Evolutionary conservation across 2,797 vertebrate species (phyloP).

Genomic region (Sebastolobus alascanus): DNA sequence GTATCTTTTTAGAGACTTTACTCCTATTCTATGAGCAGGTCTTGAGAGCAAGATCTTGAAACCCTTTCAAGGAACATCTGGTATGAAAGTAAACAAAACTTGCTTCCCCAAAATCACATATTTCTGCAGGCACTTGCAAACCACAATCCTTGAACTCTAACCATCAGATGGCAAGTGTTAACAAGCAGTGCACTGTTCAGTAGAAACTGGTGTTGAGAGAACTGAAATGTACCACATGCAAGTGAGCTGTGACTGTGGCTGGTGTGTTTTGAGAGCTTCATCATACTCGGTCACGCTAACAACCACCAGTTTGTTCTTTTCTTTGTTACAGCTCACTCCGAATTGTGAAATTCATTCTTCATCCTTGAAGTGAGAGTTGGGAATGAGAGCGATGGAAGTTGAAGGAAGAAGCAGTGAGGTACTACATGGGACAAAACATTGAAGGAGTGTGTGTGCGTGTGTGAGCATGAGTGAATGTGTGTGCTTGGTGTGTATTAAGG

Average conservation of each 20-base stretch:
- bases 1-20: background rate
- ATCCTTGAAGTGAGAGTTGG: background rate
- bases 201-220: background rate
- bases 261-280: background rate
- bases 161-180: background rate
- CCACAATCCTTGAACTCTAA: background rate
- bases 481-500: slow-evolving; percentile 25
- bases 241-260: background rate
- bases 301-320: background rate
- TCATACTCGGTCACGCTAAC: background rate
- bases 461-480: background rate
- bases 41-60: background rate
- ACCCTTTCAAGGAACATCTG: background rate
- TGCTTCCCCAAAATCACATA: background rate
- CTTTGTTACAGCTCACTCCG: background rate
- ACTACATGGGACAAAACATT: background rate
- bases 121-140: background rate
- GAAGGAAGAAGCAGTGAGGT: background rate
- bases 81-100: background rate
- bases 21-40: background rate
- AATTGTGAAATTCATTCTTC: background rate
- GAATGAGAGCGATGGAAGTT: background rate
- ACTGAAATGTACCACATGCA: slow-evolving; percentile 12
- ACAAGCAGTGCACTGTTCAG: background rate
- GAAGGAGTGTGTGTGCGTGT: background rate